Conservation (phyloP, 2,113 vertebrate genomes). For the Rhea pennata region DNA sequence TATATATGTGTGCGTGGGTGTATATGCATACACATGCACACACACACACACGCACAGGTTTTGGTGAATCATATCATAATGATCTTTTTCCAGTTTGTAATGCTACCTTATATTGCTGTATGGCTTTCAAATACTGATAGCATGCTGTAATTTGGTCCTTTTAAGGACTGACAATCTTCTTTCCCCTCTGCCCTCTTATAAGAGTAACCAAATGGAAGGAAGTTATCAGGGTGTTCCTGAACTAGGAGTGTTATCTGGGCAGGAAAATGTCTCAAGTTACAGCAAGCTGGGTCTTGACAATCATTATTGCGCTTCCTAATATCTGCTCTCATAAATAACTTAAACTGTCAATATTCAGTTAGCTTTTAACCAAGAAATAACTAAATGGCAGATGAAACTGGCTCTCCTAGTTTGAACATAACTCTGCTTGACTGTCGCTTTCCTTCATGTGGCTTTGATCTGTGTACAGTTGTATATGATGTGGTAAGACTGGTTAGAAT, state of each 20-base stretch:
- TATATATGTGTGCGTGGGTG: too few species aligned
- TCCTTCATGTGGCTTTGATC: not conserved
- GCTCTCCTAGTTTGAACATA: not conserved
- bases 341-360: not conserved
- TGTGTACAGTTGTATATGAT: accelerated
- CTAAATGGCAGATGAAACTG: not conserved
- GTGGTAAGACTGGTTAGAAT: not conserved
- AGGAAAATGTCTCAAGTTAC: accelerated
- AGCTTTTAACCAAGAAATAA: not conserved
- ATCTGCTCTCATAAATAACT: not conserved
- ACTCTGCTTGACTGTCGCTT: not conserved
- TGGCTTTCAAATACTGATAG: not conserved
- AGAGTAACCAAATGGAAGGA: not conserved
- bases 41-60: too few species aligned
- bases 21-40: too few species aligned
- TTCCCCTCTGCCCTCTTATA: not conserved
- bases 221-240: not conserved
- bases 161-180: not conserved
- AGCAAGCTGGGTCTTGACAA: not conserved
- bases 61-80: not conserved
- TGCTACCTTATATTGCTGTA: not conserved
- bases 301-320: accelerated
- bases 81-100: not conserved
- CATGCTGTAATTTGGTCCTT: not conserved
- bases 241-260: not conserved